Conservation (phyloP, 2,797 vertebrate species). For the Telmatherina bonti region DNA sequence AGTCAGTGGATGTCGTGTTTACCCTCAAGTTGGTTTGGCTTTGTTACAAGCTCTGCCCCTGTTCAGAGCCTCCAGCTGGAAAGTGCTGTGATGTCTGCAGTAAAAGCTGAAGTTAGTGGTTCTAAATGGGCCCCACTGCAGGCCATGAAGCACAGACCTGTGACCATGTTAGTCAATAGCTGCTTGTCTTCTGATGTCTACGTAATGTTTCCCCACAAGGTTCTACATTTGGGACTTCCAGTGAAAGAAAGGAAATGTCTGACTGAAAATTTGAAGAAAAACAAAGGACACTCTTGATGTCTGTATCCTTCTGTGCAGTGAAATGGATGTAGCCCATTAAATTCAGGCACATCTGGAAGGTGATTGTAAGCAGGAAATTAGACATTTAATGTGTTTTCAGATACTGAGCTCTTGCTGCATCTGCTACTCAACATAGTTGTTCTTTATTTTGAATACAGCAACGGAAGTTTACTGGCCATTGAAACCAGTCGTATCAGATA, state of each 20-base stretch:
- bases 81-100: conserved; percentile 29
- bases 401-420: conserved; percentile 1
- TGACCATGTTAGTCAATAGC: conserved; percentile 21
- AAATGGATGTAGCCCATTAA: conserved; percentile 19
- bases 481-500: not conserved
- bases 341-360: conserved; percentile 2
- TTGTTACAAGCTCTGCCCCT: conserved; percentile 14
- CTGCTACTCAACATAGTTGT: not conserved
- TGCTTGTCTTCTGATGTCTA: conserved; percentile 39
- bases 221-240: not conserved
- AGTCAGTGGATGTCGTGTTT: conserved; percentile 25
- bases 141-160: conserved; percentile 39
- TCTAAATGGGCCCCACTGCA: conserved; percentile 27
- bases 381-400: not conserved
- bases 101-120: conserved; percentile 50
- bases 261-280: conserved; percentile 11
- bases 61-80: conserved; percentile 15
- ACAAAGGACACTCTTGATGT: conserved; percentile 28
- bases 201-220: conserved; percentile 43
- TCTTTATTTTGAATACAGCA: conserved; percentile 8
- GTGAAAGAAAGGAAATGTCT: conserved; percentile 8
- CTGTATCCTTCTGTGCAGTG: conserved; percentile 10
- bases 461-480: conserved; percentile 7
- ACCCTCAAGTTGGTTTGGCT: conserved; percentile 18
- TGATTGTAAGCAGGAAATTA: conserved; percentile 4